Percentiles rank a stretch among this genome's conserved stretches.
These are phyloP conservation scores for Micropoecilia bifurca DNA, from an alignment of 2,797 vertebrate genomes.

Conservation along the genomic window DNA sequence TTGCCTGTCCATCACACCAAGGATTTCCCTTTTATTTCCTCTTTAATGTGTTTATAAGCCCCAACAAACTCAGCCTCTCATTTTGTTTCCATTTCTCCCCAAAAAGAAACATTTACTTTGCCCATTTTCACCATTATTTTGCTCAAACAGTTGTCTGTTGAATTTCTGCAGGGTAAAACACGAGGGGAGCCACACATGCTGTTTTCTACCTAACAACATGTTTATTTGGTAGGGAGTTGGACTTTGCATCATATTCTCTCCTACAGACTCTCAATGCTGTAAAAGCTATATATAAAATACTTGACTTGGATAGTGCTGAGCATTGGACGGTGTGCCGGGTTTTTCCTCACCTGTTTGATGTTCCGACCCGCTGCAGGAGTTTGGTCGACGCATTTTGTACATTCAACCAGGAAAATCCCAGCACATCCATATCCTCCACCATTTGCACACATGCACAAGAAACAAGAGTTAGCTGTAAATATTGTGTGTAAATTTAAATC, in stretches of 20 bases:
- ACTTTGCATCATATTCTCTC: conserved; percentile 22
- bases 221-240: conserved; percentile 20
- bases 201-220: conserved; percentile 25
- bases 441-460: conserved; percentile 52
- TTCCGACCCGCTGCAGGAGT: conserved; percentile 36
- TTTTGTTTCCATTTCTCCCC: conserved; percentile 41
- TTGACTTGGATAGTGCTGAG: conserved; percentile 43
- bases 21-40: conserved; percentile 11
- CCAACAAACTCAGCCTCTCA: conserved; percentile 24
- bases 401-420: conserved; percentile 1
- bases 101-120: not conserved
- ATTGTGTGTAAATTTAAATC: conserved; percentile 93
- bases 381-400: conserved; percentile 35
- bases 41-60: conserved; percentile 27
- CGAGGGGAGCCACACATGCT: conserved; percentile 14
- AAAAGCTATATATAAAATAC: conserved; percentile 43
- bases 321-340: conserved; percentile 31
- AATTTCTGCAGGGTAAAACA: conserved; percentile 37
- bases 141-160: conserved; percentile 33
- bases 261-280: conserved; percentile 33
- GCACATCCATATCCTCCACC: conserved; percentile 14
- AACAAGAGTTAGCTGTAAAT: conserved; percentile 88
- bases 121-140: conserved; percentile 3
- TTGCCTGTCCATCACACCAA: conserved; percentile 43
- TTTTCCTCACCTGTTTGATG: conserved; percentile 19